Conservation (phyloP, 2,797 vertebrate species). For the Tarsius wallacei region DNA sequence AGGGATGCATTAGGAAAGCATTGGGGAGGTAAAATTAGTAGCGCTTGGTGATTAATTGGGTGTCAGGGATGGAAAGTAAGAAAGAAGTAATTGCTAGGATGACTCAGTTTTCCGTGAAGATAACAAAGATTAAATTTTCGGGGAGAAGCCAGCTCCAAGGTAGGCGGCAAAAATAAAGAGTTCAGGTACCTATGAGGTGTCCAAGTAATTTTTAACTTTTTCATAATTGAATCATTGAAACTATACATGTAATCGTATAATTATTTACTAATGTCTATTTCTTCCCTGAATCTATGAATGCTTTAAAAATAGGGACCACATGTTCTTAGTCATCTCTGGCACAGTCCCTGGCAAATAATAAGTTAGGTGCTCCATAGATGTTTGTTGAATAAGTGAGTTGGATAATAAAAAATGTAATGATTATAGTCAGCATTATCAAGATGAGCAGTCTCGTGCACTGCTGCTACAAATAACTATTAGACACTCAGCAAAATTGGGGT, state of each 20-base stretch:
- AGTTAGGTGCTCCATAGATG: background rate
- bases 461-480: background rate
- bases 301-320: background rate
- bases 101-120: slow-evolving; percentile 53
- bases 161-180: background rate
- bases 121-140: background rate
- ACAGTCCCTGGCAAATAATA: background rate
- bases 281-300: background rate
- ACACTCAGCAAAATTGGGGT: background rate
- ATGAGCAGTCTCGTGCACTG: background rate
- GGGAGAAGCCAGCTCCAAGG: background rate
- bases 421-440: background rate
- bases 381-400: slow-evolving; percentile 36
- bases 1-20: background rate
- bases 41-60: slow-evolving; percentile 34
- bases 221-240: slow-evolving; percentile 61
- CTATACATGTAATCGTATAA: background rate
- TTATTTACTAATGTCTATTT: slow-evolving; percentile 58
- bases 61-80: slow-evolving; percentile 18
- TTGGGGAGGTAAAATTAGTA: slow-evolving; percentile 59
- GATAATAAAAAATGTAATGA: slow-evolving; percentile 56
- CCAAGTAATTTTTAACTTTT: slow-evolving; percentile 1
- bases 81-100: slow-evolving; percentile 50
- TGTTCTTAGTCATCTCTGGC: background rate
- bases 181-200: background rate